phyloP scores from a whole-genome alignment of 2,113 vertebrate genomes.

The Aspiorhynchus laticeps region DNA sequence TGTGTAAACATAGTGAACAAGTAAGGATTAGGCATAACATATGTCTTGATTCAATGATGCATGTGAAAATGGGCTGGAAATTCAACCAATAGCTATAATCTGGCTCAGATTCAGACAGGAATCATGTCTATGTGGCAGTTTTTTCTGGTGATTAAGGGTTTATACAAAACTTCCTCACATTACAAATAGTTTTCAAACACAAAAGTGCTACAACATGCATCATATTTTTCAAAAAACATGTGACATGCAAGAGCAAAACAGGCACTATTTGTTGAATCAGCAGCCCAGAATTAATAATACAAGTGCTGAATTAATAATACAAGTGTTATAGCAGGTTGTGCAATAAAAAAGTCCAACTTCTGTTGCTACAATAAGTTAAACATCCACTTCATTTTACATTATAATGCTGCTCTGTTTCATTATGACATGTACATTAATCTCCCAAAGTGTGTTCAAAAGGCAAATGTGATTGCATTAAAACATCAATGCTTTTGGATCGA shows the following conservation, averaged over 20 bases:
- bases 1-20: no score
- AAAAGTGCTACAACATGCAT: background rate
- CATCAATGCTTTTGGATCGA: constrained; percentile 37
- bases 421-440: constrained; percentile 26
- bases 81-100: background rate
- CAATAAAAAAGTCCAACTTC: background rate
- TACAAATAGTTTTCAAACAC: background rate
- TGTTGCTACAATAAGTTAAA: background rate
- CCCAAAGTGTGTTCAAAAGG: constrained; percentile 18
- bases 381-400: background rate
- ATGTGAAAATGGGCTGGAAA: background rate
- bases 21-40: no score
- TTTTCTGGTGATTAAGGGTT: background rate
- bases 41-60: no score
- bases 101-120: background rate
- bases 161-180: background rate
- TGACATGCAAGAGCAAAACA: no score
- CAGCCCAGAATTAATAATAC: background rate
- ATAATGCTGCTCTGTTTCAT: background rate
- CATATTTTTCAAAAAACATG: background rate
- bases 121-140: background rate
- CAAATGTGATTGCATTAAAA: constrained; percentile 32
- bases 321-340: background rate
- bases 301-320: background rate
- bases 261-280: background rate